phyloP scores from a whole-genome alignment of 1,140 invertebrate genomes.

The Drosophila busckii region DNA sequence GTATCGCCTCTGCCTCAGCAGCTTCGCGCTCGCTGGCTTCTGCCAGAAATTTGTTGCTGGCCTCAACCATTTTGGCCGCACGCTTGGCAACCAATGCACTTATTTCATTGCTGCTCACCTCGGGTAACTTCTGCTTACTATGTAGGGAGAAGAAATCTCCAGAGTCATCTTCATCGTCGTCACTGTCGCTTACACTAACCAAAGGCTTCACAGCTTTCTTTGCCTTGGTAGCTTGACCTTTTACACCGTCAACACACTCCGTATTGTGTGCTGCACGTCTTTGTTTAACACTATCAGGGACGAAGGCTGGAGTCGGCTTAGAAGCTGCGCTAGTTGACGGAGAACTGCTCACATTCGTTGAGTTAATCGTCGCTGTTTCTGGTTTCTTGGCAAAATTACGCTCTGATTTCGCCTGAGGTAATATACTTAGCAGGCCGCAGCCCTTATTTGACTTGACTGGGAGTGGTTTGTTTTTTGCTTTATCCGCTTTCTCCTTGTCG shows the following conservation, averaged over 20 bases:
- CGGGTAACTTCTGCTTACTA: constrained; percentile 58
- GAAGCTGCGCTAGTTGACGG: neutral
- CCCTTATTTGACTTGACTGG: constrained; percentile 37
- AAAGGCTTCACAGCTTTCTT: constrained; percentile 11
- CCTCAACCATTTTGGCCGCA: constrained; percentile 60
- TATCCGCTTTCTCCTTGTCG: constrained; percentile 68
- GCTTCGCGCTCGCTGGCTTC: constrained; percentile 21
- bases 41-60: constrained; percentile 44
- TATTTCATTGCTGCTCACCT: constrained; percentile 70
- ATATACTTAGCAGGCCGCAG: constrained; percentile 80
- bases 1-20: constrained; percentile 14
- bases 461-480: constrained; percentile 66
- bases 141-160: constrained; percentile 82
- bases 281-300: constrained; percentile 67
- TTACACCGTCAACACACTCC: constrained; percentile 51
- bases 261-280: constrained; percentile 65
- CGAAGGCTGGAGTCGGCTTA: constrained; percentile 35
- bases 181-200: constrained; percentile 77
- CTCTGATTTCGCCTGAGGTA: constrained; percentile 81
- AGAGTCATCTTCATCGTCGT: constrained; percentile 63
- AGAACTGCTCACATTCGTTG: neutral
- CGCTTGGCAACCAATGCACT: constrained; percentile 66
- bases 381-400: constrained; percentile 63
- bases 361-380: neutral
- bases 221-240: constrained; percentile 7